Conservation (phyloP, 1,140 invertebrate species). For the Telenomus remus region DNA sequence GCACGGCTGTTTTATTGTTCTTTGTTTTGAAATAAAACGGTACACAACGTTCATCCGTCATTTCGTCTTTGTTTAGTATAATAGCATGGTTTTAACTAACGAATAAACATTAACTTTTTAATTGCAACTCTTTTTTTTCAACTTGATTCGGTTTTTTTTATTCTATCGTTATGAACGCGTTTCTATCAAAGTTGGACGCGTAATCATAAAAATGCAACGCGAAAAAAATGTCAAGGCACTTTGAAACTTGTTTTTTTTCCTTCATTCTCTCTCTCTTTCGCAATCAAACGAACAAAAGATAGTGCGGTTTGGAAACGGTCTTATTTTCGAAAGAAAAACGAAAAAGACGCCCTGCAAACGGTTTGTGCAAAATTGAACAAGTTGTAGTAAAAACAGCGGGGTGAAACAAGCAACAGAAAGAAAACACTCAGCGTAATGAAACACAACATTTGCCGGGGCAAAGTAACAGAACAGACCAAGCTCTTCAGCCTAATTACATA, state of each 20-base stretch:
- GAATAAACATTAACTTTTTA: too few relatives aligned
- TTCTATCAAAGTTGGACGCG: background rate
- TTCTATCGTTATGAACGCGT: background rate
- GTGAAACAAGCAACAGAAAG: background rate
- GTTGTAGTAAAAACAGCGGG: too few relatives aligned
- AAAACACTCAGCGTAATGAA: conserved; percentile 22
- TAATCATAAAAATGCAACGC: background rate
- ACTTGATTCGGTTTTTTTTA: background rate
- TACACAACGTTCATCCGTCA: background rate
- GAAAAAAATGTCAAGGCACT: conserved; percentile 2
- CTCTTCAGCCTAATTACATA: conserved; percentile 34
- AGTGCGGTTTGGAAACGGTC: background rate
- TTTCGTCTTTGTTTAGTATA: too few relatives aligned
- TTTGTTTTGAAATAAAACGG: conserved; percentile 13
- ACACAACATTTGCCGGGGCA: conserved; percentile 8
- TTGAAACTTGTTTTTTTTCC: too few relatives aligned
- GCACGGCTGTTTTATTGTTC: conserved; percentile 33
- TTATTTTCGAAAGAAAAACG: background rate
- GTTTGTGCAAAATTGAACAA: too few relatives aligned
- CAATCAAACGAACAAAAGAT: conserved; percentile 2
- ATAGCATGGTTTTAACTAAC: too few relatives aligned
- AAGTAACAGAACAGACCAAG: conserved; percentile 7
- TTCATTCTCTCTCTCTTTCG: background rate
- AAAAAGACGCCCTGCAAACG: too few relatives aligned
- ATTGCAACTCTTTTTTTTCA: too few relatives aligned